phyloP scores from a whole-genome alignment of 1,140 invertebrate species.

The Batillaria attramentaria region DNA sequence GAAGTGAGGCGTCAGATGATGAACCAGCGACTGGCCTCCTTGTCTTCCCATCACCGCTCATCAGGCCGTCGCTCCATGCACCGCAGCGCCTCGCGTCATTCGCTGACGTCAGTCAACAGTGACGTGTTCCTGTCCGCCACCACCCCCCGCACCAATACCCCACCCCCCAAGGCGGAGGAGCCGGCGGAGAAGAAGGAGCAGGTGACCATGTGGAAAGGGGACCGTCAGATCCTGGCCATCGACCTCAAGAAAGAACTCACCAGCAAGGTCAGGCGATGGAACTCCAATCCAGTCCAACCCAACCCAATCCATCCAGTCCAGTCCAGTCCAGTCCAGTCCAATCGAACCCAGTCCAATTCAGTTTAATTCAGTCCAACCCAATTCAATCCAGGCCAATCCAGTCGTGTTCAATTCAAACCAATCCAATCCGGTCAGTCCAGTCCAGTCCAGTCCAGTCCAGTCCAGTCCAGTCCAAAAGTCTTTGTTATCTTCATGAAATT shows the following conservation, averaged over 20 bases:
- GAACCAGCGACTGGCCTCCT: slow-evolving; percentile 11
- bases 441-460: slow-evolving; percentile 26
- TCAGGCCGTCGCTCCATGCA: background rate
- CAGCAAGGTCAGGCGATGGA: slow-evolving; percentile 31
- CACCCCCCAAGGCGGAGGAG: slow-evolving; percentile 24
- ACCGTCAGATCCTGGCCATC: slow-evolving; percentile 54
- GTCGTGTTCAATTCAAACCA: slow-evolving; percentile 12
- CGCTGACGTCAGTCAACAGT: slow-evolving; percentile 13
- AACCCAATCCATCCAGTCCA: slow-evolving; percentile 31
- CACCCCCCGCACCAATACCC: slow-evolving; percentile 3
- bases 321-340: slow-evolving; percentile 35
- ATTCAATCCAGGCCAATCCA: slow-evolving; percentile 34
- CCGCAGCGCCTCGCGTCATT: slow-evolving; percentile 10
- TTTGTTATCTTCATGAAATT: too few species aligned
- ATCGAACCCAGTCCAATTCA: slow-evolving; percentile 33
- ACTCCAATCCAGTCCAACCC: slow-evolving; percentile 33
- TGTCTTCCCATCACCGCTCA: background rate
- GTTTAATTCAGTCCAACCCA: slow-evolving; percentile 34
- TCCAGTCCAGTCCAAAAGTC: background rate
- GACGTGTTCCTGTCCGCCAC: background rate
- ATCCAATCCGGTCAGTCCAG: slow-evolving; percentile 24
- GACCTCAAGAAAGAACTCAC: slow-evolving; percentile 59
- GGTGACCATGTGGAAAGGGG: slow-evolving; percentile 56
- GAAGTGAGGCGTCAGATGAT: slow-evolving; percentile 24
- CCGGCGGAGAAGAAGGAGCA: slow-evolving; percentile 1